These are phyloP conservation scores for Papilio demoleus DNA, from an alignment of 2,888 invertebrate genomes.

Conservation along the genomic window DNA sequence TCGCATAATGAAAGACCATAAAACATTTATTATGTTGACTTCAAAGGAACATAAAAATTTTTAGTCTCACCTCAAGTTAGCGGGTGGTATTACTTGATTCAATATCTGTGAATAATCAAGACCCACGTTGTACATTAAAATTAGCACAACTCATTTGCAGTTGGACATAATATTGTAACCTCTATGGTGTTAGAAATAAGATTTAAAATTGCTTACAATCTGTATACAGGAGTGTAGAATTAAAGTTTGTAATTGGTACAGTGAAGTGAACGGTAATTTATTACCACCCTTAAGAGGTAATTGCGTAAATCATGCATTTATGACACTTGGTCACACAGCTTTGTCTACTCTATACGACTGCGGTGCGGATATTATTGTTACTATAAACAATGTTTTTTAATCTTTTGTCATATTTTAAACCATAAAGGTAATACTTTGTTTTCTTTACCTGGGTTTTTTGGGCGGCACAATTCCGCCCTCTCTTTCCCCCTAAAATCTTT, in stretches of 20 bases:
- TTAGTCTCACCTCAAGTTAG: conserved; percentile 74
- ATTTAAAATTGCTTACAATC: conserved; percentile 47
- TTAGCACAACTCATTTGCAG: conserved; percentile 27
- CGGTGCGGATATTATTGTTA: conserved; percentile 63
- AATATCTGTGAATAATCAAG: conserved; percentile 80
- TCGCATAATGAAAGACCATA: conserved; percentile 14
- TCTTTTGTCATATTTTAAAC: conserved; percentile 53
- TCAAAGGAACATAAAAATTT: conserved; percentile 51
- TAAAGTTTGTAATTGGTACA: conserved; percentile 57
- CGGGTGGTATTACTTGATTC: conserved; percentile 76
- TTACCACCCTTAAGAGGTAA: conserved; percentile 76
- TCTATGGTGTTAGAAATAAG: conserved; percentile 48
- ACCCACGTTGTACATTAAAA: conserved; percentile 53
- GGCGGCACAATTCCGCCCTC: too few relatives aligned
- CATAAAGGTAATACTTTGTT: conserved; percentile 44
- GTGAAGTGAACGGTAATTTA: conserved; percentile 78
- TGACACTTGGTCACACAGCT: conserved; percentile 72
- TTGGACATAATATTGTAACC: neutral
- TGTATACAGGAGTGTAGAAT: conserved; percentile 43
- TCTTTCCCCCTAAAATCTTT: too few relatives aligned
- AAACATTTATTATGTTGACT: conserved; percentile 29
- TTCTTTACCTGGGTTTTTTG: conserved; percentile 48
- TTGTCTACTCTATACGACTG: conserved; percentile 69
- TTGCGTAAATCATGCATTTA: conserved; percentile 83
- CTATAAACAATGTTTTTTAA: conserved; percentile 62